A percentile compares a stretch with the other conserved stretches of the same genome.
Evolutionary conservation across 1,140 invertebrate species (phyloP).

Genomic region (Asbolus verrucosus): DNA sequence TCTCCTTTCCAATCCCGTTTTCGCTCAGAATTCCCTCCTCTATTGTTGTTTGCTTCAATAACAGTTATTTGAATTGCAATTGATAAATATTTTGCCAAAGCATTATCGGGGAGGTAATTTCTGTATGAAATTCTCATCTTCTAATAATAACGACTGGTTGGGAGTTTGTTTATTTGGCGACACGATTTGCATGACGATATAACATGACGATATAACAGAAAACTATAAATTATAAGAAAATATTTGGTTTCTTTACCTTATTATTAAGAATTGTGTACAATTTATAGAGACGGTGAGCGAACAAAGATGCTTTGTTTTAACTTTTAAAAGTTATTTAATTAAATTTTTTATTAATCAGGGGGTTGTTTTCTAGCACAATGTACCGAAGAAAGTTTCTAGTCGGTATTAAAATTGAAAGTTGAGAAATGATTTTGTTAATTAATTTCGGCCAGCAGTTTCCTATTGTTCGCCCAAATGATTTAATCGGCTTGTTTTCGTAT

Average conservation of each 20-base stretch:
- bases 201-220: neutral
- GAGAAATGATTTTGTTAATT: slow-evolving; percentile 38
- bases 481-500: slow-evolving; percentile 35
- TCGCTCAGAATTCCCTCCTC: slow-evolving; percentile 28
- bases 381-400: slow-evolving; percentile 34
- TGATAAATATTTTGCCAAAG: slow-evolving; percentile 35
- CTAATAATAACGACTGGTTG: neutral
- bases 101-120: slow-evolving; percentile 35
- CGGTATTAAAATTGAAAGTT: slow-evolving; percentile 39
- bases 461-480: slow-evolving; percentile 31
- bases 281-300: slow-evolving; percentile 26
- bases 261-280: slow-evolving; percentile 29
- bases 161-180: slow-evolving; percentile 21
- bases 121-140: slow-evolving; percentile 24
- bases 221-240: slow-evolving; percentile 3
- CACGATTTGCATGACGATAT: neutral
- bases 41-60: slow-evolving; percentile 39
- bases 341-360: slow-evolving; percentile 36
- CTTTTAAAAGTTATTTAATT: slow-evolving; percentile 38
- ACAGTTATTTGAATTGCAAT: slow-evolving; percentile 39
- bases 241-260: neutral
- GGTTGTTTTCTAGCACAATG: slow-evolving; percentile 36
- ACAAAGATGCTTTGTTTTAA: slow-evolving; percentile 33
- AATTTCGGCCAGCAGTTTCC: slow-evolving; percentile 33
- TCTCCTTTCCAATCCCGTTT: slow-evolving; percentile 33